Evolutionary conservation across 2,113 vertebrate genomes (phyloP), one percentile per base, ranked within the genome.

Genomic region (Thunnus thynnus): DNA sequence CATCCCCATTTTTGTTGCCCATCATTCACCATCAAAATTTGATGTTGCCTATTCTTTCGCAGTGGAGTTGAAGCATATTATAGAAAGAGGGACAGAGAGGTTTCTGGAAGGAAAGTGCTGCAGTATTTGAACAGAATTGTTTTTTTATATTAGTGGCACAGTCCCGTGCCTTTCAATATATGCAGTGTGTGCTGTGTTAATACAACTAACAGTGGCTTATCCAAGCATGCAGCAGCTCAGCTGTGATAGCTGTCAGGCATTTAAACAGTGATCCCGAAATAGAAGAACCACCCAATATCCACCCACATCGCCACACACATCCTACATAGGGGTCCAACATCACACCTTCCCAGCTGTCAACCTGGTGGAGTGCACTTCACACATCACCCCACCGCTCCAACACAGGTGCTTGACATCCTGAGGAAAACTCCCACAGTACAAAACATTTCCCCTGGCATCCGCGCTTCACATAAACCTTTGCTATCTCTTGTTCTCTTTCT

Each of bases 401-500:
- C 84, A 89, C 85, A 89, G 86, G 90, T 88, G 88, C 84, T 87
- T 86, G 82, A 92, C 90, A 92, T 90, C 88, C 91, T 47, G 77
- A 90, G 79, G 84, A 92, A 92, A 91, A 89, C 89, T 91, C 85
- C 89, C 87, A 91, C 86, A 50, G 77, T 68, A 91, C 72, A 88
- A 91, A 87, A 86, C 92, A 90, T 89, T 86, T 87, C 88, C 85
- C 87, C 76, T 63, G 79, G 83, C 64, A 32, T 80, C 48, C 9
- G 1, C 30, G 77, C 82, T 77, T 91, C 89, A 82, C 70, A 83
- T 27, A 85, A 81, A 78, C 61, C 64, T 71, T 73, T 7, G 56
- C 89, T 91, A 75, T 89, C 84, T 78, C 86, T 70, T 76, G 75
- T 82, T 86, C 78, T 52, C 51, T 46, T 51, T 66, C 22, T 48